These are phyloP conservation scores for Hydropsyche betteni DNA, from an alignment of 2,888 invertebrate genomes.

Conservation along the genomic window DNA sequence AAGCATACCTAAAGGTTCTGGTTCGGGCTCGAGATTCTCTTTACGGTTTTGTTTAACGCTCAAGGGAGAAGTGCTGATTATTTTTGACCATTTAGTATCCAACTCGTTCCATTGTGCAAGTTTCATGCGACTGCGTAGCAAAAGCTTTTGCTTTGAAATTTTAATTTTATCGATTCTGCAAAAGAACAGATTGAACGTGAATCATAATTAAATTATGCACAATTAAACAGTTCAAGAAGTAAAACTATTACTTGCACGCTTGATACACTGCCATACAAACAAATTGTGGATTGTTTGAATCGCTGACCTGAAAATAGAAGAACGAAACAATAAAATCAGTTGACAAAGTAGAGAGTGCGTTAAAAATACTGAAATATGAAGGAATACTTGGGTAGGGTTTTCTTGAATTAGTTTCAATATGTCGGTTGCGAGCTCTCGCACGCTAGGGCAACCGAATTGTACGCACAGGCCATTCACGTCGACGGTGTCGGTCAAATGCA, in stretches of 20 bases:
- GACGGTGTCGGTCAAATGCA: constrained; percentile 67
- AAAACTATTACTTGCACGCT: constrained; percentile 65
- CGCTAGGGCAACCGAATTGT: constrained; percentile 64
- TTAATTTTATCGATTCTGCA: constrained; percentile 67
- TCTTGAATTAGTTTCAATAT: constrained; percentile 66
- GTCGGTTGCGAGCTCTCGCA: constrained; percentile 52
- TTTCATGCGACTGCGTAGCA: constrained; percentile 67
- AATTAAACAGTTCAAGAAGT: constrained; percentile 48
- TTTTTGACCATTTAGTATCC: constrained; percentile 68
- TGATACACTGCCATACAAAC: constrained; percentile 71
- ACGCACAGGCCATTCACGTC: constrained; percentile 68
- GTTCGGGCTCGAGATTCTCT: no score
- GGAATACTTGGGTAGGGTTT: constrained; percentile 59
- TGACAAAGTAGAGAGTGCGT: no score
- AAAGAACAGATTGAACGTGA: constrained; percentile 46
- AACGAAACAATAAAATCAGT: neutral
- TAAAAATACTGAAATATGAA: no score
- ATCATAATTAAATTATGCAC: constrained; percentile 8
- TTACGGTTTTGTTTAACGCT: no score
- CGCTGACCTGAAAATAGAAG: constrained; percentile 60
- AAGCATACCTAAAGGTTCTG: no score
- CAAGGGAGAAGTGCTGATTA: constrained; percentile 46
- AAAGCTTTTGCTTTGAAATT: constrained; percentile 67
- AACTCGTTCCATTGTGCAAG: constrained; percentile 70
- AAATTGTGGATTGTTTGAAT: constrained; percentile 71